Evolutionary conservation across 2,797 vertebrate genomes (phyloP), one percentile per base, ranked within the genome.

Genomic region (Cetoscarus ocellatus): DNA sequence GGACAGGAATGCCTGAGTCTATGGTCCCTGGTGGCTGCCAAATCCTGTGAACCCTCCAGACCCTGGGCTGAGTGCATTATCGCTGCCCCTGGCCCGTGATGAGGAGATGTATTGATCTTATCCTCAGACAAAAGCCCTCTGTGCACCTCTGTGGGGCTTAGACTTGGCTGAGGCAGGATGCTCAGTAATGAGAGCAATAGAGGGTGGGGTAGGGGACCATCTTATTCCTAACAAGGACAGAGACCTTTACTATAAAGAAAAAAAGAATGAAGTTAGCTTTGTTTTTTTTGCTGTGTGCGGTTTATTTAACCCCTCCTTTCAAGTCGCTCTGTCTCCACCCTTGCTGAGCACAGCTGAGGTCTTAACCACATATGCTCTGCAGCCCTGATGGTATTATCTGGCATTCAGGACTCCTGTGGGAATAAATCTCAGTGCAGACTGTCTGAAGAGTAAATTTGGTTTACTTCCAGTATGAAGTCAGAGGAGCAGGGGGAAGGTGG

Each of bases 81-180:
- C 5, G 49, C 73, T 82, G 80, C 82, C 71, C 80, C 78, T 75
- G 80, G 79, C 76, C 85, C 70, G 77, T 84, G 79, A 90, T 91
- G 88, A 90, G 88, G 84, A 85, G 78, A 80, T 48, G 60, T 90
- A 92, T 93, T 49, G 88, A 90, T 92, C 85, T 79, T 81, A 73
- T 83, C 67, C 84, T 82, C 72, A 75, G 81, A 84, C 75, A 42
- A 85, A 90, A 88, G 86, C 88, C 80, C 76, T 85, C 66, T 64
- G 76, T 77, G 86, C 84, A 79, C 79, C 73, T 83, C 84, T 81
- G 79, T 73, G 50, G 75, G 83, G 83, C 82, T 88, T 83, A 88
- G 61, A 82, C 61, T 65, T 78, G 75, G 82, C 78, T 66, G 67
- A 82, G 79, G 79, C 66, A 77, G 77, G 70, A 86, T 79, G 68